Base-by-base conservation (phyloP, 1,140 invertebrate genomes). In the Hetaerina americana region DNA sequence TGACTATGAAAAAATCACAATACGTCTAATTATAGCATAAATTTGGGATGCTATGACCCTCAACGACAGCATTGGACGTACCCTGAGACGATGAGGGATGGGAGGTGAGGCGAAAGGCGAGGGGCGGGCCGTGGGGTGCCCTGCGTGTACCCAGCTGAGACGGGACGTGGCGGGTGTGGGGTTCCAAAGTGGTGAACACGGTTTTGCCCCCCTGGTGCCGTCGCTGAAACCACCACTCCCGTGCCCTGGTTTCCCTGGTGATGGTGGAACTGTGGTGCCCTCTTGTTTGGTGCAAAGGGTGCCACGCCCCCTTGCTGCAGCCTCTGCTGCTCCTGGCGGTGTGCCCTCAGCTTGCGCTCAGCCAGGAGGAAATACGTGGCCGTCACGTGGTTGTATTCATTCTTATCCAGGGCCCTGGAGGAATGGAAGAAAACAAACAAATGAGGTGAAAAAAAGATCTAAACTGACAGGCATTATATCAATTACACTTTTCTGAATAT, bases 321-420 rank as follows among this genome's bases (percentile, higher is more conserved):
- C 25, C 66, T 66, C 68, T 76, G 80, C 28, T 84, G 83, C 77
- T 91, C 89, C 75, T 89, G 87, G 26, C 88, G 81, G 71, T 91
- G 87, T 66, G 89, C 85, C 78, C 88, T 86, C 26, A 97, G 83
- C 80, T 96, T 94, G 72, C 95, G 84, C 83, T 99, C 97, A 26
- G 96, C 96, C 73, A 99, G 83, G 75, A 99, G 84, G 84, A 95
- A 99, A 84, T 99, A 99, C 27, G 97, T 99, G 27, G 97, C 97
- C 28, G 97, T 98, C 75, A 99, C 92, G 81, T 99, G 95, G 83
- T 97, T 97, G 82, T 99, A 99, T 78, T 96, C 93, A 84, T 98
- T 95, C 79, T 91, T 93, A 78, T 98, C 94, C 74, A 99, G 82
- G 71, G 94, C 91, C 75, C 94, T 96, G 78, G 18, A 84, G n/a